Base-by-base conservation (phyloP, 2,888 invertebrate genomes). In the Apotomis betuletana region DNA sequence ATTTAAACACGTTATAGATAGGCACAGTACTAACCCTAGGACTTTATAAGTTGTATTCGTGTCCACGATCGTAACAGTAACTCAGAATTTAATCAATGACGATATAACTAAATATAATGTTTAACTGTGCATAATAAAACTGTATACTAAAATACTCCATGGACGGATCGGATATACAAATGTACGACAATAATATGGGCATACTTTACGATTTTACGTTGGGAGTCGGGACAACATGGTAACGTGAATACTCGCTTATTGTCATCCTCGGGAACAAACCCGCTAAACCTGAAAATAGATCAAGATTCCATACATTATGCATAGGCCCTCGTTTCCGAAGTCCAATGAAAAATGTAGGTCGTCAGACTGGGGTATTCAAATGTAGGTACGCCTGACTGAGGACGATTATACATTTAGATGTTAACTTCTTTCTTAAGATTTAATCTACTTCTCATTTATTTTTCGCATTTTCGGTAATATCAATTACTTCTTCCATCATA, bases 291-390 rank as follows among this genome's bases (percentile, higher is more conserved):
- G 49, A 63, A 71, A 58, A 62, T 63, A 67, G 58, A 63, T 41
- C 51, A 67, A 61, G 51, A 61, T 51, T 51, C 44, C 52, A 72
- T 72, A 52, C 67, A 72, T 72, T 68, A 72, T 68, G 54, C 63
- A 72, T 72, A 72, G 46, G 46, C 62, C 57, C 58, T 55, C 63
- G 67, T 46, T 63, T 38, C 54, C 58, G 13, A 63, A 59, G 58
- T 68, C 13, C 13, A 72, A 72, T 63, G 62, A 72, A 67, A 68
- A 67, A 68, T 72, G 59, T 68, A 72, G 72, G 62, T 68, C 72
- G 65, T 44, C 59, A 63, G 58, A 52, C 27, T 27, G 52, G 52
- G 15, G 63, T 41, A 59, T 63, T 62, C 36, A 68, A 72, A 71
- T 51, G 41, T 49, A 41, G 38, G 36, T 49, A 41, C 49, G 36